These are phyloP conservation scores for Cydia fagiglandana DNA, from an alignment of 1,140 invertebrate genomes.

Conservation along the genomic window DNA sequence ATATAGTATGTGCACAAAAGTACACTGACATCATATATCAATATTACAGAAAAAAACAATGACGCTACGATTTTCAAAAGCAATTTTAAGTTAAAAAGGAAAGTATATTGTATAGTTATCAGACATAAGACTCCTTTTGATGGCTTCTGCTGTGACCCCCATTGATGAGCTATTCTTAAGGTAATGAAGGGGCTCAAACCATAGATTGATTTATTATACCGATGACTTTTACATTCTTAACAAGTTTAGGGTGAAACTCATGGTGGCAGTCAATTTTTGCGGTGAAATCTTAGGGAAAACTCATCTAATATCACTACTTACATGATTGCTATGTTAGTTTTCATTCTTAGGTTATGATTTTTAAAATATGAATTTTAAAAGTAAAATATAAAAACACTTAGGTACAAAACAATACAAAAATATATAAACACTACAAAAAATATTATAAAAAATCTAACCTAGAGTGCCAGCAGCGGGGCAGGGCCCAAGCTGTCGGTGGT, in stretches of 20 bases:
- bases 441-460: too few species aligned
- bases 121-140: slow-evolving; percentile 2
- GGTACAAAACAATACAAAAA: too few species aligned
- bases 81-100: background rate
- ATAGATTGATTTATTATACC: background rate
- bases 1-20: too few species aligned
- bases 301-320: too few species aligned
- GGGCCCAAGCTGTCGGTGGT: too few species aligned
- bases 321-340: too few species aligned
- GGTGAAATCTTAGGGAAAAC: background rate
- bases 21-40: too few species aligned
- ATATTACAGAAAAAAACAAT: background rate
- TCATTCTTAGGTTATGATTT: too few species aligned
- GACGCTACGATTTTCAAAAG: background rate
- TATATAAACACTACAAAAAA: too few species aligned
- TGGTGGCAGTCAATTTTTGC: background rate
- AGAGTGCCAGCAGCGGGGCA: too few species aligned
- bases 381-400: too few species aligned
- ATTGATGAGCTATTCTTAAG: background rate
- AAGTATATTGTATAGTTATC: background rate
- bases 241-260: slow-evolving; percentile 2
- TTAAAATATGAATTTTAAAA: too few species aligned
- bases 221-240: slow-evolving; percentile 7
- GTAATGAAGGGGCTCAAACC: slow-evolving; percentile 9
- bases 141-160: background rate